Conservation (phyloP, 2,113 vertebrate genomes). For the Xerus inauris region DNA sequence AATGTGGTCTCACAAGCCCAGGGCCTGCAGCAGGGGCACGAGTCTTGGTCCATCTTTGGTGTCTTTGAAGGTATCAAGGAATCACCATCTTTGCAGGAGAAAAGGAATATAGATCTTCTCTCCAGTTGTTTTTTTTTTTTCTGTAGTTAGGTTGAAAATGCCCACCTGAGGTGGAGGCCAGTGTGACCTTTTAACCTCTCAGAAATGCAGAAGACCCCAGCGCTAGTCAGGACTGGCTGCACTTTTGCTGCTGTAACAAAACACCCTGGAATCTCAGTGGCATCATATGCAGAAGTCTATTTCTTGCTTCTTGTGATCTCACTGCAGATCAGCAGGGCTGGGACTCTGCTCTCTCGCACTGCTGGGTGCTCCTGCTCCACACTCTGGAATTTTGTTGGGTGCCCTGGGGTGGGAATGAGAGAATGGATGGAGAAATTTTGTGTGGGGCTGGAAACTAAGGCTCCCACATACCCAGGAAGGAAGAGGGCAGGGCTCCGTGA, state of each 20-base stretch:
- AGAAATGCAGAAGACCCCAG: background rate
- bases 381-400: background rate
- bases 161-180: background rate
- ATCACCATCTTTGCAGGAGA: background rate
- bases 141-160: background rate
- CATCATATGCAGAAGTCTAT: no score
- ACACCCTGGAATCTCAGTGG: background rate
- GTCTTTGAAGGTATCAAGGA: background rate
- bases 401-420: no score
- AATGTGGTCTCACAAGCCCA: fast-evolving
- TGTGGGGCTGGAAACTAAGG: background rate
- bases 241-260: background rate
- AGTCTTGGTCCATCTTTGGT: background rate
- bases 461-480: background rate
- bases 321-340: background rate
- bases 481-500: fast-evolving
- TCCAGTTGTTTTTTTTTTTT: background rate
- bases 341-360: background rate
- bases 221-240: background rate
- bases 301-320: background rate
- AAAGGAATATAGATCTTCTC: background rate
- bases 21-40: background rate
- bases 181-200: background rate
- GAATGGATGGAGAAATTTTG: background rate
- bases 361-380: no score